A percentile compares a stretch with the other conserved stretches of the same genome.
These are phyloP conservation scores for Podiceps cristatus DNA, from an alignment of 2,113 vertebrate genomes.

Conservation along the genomic window DNA sequence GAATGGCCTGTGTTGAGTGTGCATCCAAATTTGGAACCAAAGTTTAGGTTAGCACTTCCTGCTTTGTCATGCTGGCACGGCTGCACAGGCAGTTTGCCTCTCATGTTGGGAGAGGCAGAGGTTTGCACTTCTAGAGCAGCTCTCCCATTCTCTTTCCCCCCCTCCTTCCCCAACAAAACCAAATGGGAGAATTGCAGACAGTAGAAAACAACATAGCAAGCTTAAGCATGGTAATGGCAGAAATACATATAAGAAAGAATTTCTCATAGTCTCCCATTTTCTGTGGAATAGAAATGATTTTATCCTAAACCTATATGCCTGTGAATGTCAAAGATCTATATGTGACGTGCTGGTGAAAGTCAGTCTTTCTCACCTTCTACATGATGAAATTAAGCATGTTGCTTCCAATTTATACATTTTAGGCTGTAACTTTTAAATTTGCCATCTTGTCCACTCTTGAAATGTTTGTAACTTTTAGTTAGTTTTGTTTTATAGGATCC, in stretches of 20 bases:
- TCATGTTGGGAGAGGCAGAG: not conserved
- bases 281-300: not conserved
- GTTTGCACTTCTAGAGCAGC: not conserved
- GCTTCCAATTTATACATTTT: not conserved
- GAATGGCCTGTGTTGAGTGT: not conserved
- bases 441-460: accelerated
- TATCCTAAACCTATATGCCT: not conserved
- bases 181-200: not conserved
- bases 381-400: not conserved
- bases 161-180: not conserved
- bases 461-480: not conserved
- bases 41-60: slow-evolving; percentile 24
- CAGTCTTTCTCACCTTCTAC: not conserved
- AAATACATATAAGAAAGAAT: not conserved
- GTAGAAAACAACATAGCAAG: not conserved
- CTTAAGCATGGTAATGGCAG: not conserved
- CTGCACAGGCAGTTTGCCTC: not conserved
- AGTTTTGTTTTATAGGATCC: not conserved
- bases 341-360: not conserved
- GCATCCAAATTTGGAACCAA: slow-evolving; percentile 43
- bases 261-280: not conserved
- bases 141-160: not conserved
- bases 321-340: not conserved
- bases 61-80: slow-evolving; percentile 2
- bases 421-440: not conserved